Evolutionary conservation across 1,140 invertebrate genomes (phyloP), one percentile per base, ranked within the genome.

Genomic region (Bombus waltoni): DNA sequence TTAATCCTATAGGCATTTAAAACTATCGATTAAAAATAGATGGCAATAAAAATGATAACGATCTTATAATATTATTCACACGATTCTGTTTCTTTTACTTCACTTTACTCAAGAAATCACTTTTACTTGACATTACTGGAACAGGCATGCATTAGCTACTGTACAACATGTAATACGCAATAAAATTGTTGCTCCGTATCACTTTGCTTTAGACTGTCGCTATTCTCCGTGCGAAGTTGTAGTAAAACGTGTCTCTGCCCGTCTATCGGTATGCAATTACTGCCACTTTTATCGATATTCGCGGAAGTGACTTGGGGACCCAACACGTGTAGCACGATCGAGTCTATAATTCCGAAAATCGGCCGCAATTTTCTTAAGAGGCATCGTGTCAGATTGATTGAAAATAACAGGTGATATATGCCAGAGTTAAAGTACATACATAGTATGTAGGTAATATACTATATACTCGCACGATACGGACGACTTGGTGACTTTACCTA

Each of bases 321-420:
- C 22, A 57, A 73, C 62, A 83, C 81, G 59, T 74, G 68, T 35
- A 74, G 40, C 38, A 47, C 18, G 62, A 40, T 65, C 35, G 47
- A 53, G 73, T 84, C 81, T 90, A 79, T 89, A 90, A 90, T 89
- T 87, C 57, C 44, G 89, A 40, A 88, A 88, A 88, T 62, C 73
- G 38, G n/a, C 57, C 81, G 68, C 65, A 89, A 89, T 90, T 66
- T 89, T 87, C 77, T 70, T 35, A 32, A 74, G 3, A 73, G 42
- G 76, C 18, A 81, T 53, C 72, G 32, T 44, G 35, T 71, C 53
- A 65, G 57, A 85, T 71, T 71, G 73, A 84, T 75, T 79, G 65
- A 38, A 75, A 89, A 87, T 83, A 66, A 81, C 68, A 32, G 53
- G 59, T 59, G 72, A 87, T 87, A 87, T 68, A 53, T 15, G 65